A percentile compares a stretch with the other conserved stretches of the same genome.
These are phyloP conservation scores for Phoxinus dragarum DNA, from an alignment of 2,797 vertebrate species.

Conservation along the genomic window DNA sequence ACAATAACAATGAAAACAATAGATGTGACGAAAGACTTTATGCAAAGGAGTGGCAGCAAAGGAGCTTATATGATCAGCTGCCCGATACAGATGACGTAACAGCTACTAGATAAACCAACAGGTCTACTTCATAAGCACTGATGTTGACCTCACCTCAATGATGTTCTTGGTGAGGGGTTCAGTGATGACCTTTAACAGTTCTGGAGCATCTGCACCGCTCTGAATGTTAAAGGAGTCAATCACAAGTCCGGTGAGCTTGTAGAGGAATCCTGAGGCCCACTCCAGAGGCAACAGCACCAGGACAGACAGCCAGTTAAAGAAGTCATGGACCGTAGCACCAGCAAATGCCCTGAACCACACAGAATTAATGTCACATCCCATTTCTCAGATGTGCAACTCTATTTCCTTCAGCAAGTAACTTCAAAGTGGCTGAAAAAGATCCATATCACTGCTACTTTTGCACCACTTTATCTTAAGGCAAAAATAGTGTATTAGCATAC, in stretches of 20 bases:
- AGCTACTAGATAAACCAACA: not conserved
- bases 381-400: not conserved
- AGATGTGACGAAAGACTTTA: not conserved
- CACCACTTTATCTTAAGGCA: not conserved
- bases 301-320: conserved; percentile 98
- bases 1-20: not conserved
- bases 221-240: conserved; percentile 88
- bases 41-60: not conserved
- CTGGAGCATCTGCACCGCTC: conserved; percentile 88
- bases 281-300: conserved; percentile 90
- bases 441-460: not conserved
- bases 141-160: conserved; percentile 81
- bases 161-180: conserved; percentile 92
- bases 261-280: conserved; percentile 84
- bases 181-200: conserved; percentile 95
- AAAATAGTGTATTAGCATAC: not conserved
- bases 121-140: not conserved
- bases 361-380: not conserved
- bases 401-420: not conserved
- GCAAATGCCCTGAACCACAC: conserved; percentile 86
- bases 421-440: not conserved
- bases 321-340: conserved; percentile 95
- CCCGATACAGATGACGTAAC: not conserved
- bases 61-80: not conserved
- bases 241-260: conserved; percentile 80